Evolutionary conservation across 2,797 vertebrate genomes (phyloP).

Genomic region (Pantherophis vulpinus): DNA sequence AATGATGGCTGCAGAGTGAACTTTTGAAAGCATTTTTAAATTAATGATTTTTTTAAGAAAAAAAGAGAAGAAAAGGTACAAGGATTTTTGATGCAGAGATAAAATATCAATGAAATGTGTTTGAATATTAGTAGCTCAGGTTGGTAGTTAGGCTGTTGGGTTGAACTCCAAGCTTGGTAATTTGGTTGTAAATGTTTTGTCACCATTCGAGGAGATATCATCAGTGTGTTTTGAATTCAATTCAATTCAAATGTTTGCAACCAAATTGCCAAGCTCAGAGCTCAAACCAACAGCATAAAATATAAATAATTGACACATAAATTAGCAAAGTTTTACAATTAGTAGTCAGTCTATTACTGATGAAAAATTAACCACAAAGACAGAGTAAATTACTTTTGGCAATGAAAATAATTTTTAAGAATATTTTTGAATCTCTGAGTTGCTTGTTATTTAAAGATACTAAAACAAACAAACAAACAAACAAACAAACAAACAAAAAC

Average conservation of each 20-base stretch:
- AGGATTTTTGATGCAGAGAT: background rate
- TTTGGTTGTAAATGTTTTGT: too few relatives aligned
- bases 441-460: background rate
- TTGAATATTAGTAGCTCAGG: background rate
- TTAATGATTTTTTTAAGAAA: background rate
- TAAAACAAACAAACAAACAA: background rate
- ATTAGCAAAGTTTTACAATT: background rate
- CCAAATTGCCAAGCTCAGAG: background rate
- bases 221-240: too few relatives aligned
- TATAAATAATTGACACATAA: background rate
- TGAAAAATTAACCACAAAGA: background rate
- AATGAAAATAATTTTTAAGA: background rate
- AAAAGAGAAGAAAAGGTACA: background rate
- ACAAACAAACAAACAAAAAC: background rate
- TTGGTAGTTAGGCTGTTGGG: background rate
- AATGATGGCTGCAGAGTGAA: background rate
- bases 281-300: background rate
- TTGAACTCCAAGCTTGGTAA: too few relatives aligned
- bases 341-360: background rate
- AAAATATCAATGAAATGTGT: background rate
- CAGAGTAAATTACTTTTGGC: background rate
- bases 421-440: background rate
- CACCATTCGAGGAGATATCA: too few relatives aligned
- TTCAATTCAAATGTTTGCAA: too few relatives aligned
- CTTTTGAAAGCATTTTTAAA: background rate